Base-by-base conservation (phyloP, 2,888 invertebrate genomes). In the Heliconius hortense region DNA sequence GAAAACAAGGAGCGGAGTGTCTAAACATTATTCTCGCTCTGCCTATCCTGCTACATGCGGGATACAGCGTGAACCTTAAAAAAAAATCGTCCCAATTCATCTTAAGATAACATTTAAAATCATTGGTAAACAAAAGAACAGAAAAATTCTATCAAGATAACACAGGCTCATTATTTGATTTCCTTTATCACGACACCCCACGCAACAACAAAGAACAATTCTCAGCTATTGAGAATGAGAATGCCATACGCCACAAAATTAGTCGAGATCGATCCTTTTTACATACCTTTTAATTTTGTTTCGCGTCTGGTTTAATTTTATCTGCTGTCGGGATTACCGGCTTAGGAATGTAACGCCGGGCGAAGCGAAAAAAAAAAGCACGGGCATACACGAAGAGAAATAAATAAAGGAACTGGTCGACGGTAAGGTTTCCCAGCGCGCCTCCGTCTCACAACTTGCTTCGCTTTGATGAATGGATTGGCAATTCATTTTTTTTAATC, bases 241-340 rank as follows among this genome's bases (percentile, higher is more conserved):
- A 90, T 87, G 86, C 89, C 91, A 89, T 90, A 91, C 92, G 87
- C 88, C 90, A 91, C 92, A 85, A 91, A 94, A 93, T 94, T 94
- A 93, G 93, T 92, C 84, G 85, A 88, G 87, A 88, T 90, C 90
- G 89, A 90, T 89, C 87, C 87, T 90, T 91, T 91, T 91, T 89
- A 90, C 90, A 85, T 89, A 89, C 90, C 88, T 93, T 93, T 93
- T 93, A 92, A 93, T 93, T 93, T 94, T 93, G 89, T 93, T 94
- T 91, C 90, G 90, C 91, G 94, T 94, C 94, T 94, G 93, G 92
- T 91, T 93, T 93, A 93, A 94, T 93, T 93, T 94, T 93, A 93
- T 93, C 92, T 89, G 89, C 90, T 90, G 93, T 91, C 90, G 89
- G 90, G 93, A 93, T 93, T 93, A 93, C 93, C 89, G 90, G 90